A percentile compares a stretch with the other conserved stretches of the same genome.
These are phyloP conservation scores for Gandaritis pyraliata DNA, from an alignment of 2,888 invertebrate genomes.

Conservation along the genomic window DNA sequence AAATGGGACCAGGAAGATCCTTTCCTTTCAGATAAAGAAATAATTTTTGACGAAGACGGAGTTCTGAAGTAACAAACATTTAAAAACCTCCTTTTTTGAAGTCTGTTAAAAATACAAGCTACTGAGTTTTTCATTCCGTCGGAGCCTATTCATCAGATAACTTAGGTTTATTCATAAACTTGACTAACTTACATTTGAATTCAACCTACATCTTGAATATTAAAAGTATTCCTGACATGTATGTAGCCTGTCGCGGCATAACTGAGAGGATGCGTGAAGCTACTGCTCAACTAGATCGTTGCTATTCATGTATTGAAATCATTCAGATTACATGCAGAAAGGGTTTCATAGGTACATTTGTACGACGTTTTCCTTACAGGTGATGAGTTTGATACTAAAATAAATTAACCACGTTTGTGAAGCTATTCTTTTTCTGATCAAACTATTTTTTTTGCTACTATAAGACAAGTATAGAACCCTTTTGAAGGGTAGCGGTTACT, in stretches of 20 bases:
- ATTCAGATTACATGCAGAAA: constrained; percentile 43
- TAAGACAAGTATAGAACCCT: no score
- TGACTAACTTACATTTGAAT: neutral
- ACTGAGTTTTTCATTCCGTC: no score
- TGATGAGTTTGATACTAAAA: constrained; percentile 9
- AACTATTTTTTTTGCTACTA: no score
- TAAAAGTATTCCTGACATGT: constrained; percentile 64
- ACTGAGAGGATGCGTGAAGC: constrained; percentile 57
- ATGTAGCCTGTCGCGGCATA: constrained; percentile 54
- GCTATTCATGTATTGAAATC: constrained; percentile 62
- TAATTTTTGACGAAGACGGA: no score
- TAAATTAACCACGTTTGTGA: neutral
- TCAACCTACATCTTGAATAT: constrained; percentile 36
- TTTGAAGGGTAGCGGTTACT: no score
- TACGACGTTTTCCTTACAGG: constrained; percentile 37
- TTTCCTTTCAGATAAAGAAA: no score
- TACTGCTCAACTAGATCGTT: constrained; percentile 54
- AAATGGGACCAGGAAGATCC: no score
- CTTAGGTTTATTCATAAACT: constrained; percentile 5
- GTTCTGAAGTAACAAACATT: no score
- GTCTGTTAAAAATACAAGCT: no score
- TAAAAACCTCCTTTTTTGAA: no score
- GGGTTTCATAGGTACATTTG: constrained; percentile 34
- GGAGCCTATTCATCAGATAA: no score
- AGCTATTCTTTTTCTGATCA: neutral